Base-by-base conservation (phyloP, 2,888 invertebrate genomes). In the Embidobia sp. region DNA sequence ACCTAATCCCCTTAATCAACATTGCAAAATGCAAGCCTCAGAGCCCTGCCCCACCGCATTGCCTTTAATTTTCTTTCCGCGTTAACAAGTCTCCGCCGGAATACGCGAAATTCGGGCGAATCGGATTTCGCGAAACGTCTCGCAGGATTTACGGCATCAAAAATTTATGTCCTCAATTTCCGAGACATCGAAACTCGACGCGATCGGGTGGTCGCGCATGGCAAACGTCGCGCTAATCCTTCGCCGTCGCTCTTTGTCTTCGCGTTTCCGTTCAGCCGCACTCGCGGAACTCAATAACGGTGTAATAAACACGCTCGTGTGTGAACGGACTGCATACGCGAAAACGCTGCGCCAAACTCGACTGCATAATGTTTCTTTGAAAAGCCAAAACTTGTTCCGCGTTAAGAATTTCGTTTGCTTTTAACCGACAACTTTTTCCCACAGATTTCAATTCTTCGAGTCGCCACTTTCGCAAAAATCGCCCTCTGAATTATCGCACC, bases 161-260 rank as follows among this genome's bases (percentile, higher is more conserved):
- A 82, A 86, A 87, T 87, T 86, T 86, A 87, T 86, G 82, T 83
- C 79, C 85, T 86, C 86, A 87, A 87, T 87, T 87, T 87, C 87
- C 87, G 85, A 67, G 85, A 84, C 86, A 84, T 85, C 86, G 84
- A 86, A 84, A 84, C 81, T 51, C 55, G 16, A 63, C 42, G 46
- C 64, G 57, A 77, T 77, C 69, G 59, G 64, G 35, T 57, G 49
- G 67, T 37, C 46, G 44, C 53, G 42, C 46, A 73, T 61, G 66
- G 57, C 66, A 66, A 75, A 59, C 66, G 22, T 26, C 8, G 66
- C 55, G 44, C 61, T 67, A 75, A 67, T 75, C 67, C 72, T 33
- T 40, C 33, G 10, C 27, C 11, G 49, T 37, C 51, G 26, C 37
- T 40, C 49, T 73, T 51, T 48, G 31, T 57, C 40, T 26, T 40